A percentile compares a stretch with the other conserved stretches of the same genome.
Evolutionary conservation across 2,797 vertebrate species (phyloP).

Genomic region (Pangasius sanitwongsei): DNA sequence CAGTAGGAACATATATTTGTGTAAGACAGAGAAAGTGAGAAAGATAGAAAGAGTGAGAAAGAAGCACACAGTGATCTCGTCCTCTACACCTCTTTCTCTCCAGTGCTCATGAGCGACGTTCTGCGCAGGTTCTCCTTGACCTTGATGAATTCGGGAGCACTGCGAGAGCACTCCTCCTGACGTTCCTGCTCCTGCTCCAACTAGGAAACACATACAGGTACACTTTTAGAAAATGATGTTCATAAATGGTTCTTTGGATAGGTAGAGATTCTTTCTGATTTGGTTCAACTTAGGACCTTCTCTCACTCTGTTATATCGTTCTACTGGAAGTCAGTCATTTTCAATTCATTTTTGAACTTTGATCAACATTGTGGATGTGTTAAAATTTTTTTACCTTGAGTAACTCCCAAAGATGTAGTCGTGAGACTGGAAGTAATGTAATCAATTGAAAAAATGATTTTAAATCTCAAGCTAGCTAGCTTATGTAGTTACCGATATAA

Average conservation of each 20-base stretch:
- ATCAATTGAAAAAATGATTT: neutral
- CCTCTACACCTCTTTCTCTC: constrained; percentile 80
- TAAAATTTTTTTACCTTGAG: neutral
- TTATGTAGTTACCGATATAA: neutral
- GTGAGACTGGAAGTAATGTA: neutral
- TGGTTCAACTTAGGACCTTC: neutral
- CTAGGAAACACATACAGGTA: constrained; percentile 63
- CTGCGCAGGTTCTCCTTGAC: constrained; percentile 92
- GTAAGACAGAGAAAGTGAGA: constrained; percentile 32
- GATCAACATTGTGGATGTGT: neutral
- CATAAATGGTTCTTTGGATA: neutral
- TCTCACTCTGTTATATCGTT: neutral
- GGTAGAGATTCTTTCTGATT: neutral
- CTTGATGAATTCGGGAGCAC: constrained; percentile 91
- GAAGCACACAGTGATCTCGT: constrained; percentile 8
- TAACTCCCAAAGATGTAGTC: neutral
- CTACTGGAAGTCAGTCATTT: neutral
- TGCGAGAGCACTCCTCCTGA: constrained; percentile 73
- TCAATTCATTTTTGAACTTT: neutral
- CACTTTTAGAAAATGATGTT: neutral
- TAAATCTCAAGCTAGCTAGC: neutral
- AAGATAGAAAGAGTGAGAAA: constrained; percentile 35
- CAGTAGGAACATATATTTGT: constrained; percentile 28
- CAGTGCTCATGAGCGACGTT: constrained; percentile 74
- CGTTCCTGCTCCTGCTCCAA: constrained; percentile 80